Evolutionary conservation across 2,888 invertebrate genomes (phyloP), one percentile per base, ranked within the genome.

Genomic region (Microctonus aethiopoides): DNA sequence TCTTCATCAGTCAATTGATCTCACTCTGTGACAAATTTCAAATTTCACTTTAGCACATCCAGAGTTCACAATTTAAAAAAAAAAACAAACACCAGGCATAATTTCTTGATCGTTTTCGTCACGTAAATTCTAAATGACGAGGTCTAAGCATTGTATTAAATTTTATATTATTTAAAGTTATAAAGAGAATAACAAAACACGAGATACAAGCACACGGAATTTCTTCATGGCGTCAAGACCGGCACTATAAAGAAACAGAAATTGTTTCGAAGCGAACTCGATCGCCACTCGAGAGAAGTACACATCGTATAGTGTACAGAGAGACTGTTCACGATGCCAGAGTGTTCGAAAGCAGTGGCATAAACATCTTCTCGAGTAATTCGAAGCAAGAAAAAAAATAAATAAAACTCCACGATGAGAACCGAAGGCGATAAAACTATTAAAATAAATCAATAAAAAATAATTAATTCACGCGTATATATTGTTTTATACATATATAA

Each of bases 161-260:
- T n/a, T n/a, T n/a, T n/a, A n/a, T n/a, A n/a, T n/a, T n/a, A n/a
- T n/a, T n/a, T n/a, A n/a, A n/a, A n/a, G n/a, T n/a, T n/a, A n/a
- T n/a, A n/a, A n/a, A n/a, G n/a, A n/a, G n/a, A n/a, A n/a, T n/a
- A n/a, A n/a, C n/a, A n/a, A n/a, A n/a, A n/a, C n/a, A n/a, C n/a
- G 70, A 68, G 62, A 34, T 67, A 57, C 67, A 51, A 69, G 63
- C 54, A 67, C 70, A 68, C 71, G 72, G 71, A 67, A 72, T 69
- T 72, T 71, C 75, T 73, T 74, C 73, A 75, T 77, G 75, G 73
- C 76, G 77, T 74, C 73, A 65, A 72, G 71, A 72, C 73, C 72
- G 74, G 72, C 71, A 77, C 76, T 77, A 74, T n/a, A 75, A 71
- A 61, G 70, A 34, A 63, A 29, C 62, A 41, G 62, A 29, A 61